phyloP scores from a whole-genome alignment of 2,113 vertebrate genomes.

The Calidris pugnax region DNA sequence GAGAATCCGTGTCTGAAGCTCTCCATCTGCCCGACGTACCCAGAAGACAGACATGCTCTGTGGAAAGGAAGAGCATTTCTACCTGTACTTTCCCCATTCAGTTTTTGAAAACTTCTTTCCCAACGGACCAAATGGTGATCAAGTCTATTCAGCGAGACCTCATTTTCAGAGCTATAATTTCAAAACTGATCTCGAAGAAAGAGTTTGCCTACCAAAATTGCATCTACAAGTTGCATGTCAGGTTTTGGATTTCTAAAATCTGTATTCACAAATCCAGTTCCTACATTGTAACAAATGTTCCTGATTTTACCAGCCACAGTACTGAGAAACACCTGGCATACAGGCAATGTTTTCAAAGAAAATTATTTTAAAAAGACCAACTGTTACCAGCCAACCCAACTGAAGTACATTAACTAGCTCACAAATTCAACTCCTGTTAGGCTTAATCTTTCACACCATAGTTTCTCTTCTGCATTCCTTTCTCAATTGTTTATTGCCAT shows the following conservation, averaged over 20 bases:
- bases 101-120: background rate
- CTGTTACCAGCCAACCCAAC: background rate
- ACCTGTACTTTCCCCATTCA: fast-evolving
- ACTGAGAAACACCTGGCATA: background rate
- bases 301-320: background rate
- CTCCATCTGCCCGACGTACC: background rate
- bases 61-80: fast-evolving
- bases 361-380: background rate
- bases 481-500: background rate
- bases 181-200: background rate
- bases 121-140: fast-evolving
- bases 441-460: background rate
- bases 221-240: fast-evolving
- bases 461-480: background rate
- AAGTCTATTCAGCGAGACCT: background rate
- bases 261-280: background rate
- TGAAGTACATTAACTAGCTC: background rate
- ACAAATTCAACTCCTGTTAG: background rate
- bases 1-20: background rate
- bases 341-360: background rate
- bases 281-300: background rate
- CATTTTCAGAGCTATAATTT: background rate
- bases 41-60: background rate
- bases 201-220: background rate
- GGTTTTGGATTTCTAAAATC: background rate